Evolutionary conservation across 1,140 invertebrate species (phyloP), one percentile per base, ranked within the genome.

Genomic region (Philopotamus ludificatus): DNA sequence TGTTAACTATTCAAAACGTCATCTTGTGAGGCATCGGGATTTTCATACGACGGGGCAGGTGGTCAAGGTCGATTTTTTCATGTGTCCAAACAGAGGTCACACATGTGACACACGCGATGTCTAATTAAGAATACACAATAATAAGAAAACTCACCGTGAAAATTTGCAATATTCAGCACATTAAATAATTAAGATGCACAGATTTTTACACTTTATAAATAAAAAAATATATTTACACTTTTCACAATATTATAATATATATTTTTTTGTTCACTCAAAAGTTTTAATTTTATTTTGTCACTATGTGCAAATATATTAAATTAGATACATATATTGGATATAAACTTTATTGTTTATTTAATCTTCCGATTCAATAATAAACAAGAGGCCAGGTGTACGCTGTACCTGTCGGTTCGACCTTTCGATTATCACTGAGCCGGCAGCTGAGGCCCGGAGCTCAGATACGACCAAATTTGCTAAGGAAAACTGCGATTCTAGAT

Each of bases 381-480:
- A 28, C 21, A 25, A 60, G 57, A 34, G 57, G 8, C 15, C 28
- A 47, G 23, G 42, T 45, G 57, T 22, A 42, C 57, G 15, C 22
- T 12, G 21, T 47, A 60, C 57, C 57, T 47, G 42, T 60, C 42
- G 3, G 28, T 12, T 22, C 57, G 57, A 39, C 57, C 57, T 60
- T 60, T 47, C 57, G 57, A 60, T 60, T 60, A 60, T 60, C 57
- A 60, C 57, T 60, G 57, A 57, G 34, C 54, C 54, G 16, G 42
- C 15, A 15, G 23, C 26, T 15, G 41, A 34, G 55, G 55, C n/a
- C n/a, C 42, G 42, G 42, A 41, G 44, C 42, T 47, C 57, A 60
- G 57, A 60, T 60, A 60, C 57, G 57, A 60, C 57, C 57, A 60
- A 60, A 60, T 47, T 60, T 42, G 57, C 42, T 60, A 22, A 60